Percentiles rank a stretch among this genome's conserved stretches.
Conservation (phyloP, 2,113 vertebrate species). For the Mesembrinibis cayennensis region DNA sequence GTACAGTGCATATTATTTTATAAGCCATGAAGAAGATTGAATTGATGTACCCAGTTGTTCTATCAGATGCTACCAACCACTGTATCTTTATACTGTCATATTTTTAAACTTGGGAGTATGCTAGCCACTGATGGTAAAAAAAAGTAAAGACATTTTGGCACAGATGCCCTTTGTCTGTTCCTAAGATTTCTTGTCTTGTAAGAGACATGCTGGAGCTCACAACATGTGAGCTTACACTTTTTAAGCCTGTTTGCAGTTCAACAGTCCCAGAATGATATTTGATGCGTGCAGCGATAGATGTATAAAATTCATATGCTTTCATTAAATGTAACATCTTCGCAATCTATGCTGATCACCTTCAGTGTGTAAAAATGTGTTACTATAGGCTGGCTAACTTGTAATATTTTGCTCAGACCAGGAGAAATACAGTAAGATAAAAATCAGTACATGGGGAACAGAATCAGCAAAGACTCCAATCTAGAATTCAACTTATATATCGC, state of each 20-base stretch:
- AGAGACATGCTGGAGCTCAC: background rate
- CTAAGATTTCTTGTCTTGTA: background rate
- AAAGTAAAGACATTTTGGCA: background rate
- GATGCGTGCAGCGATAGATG: background rate
- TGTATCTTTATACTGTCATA: background rate
- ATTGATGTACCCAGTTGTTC: background rate
- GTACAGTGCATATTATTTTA: background rate
- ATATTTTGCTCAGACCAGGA: background rate
- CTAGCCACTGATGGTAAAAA: background rate
- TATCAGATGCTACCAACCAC: background rate
- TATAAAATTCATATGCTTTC: background rate
- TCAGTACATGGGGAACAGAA: background rate
- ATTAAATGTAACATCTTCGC: background rate
- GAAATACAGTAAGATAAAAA: background rate
- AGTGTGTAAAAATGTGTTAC: background rate
- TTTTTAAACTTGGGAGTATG: background rate
- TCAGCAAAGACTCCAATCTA: background rate
- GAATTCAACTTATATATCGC: background rate
- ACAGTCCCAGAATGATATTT: background rate
- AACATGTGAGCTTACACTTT: background rate
- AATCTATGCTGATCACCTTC: background rate
- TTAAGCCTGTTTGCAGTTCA: background rate
- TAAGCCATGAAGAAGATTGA: background rate
- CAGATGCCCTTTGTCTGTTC: background rate
- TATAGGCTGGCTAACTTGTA: background rate